Percentiles rank a stretch among this genome's conserved stretches.
These are phyloP conservation scores for Tachina grossa DNA, from an alignment of 2,888 invertebrate genomes.

Conservation along the genomic window DNA sequence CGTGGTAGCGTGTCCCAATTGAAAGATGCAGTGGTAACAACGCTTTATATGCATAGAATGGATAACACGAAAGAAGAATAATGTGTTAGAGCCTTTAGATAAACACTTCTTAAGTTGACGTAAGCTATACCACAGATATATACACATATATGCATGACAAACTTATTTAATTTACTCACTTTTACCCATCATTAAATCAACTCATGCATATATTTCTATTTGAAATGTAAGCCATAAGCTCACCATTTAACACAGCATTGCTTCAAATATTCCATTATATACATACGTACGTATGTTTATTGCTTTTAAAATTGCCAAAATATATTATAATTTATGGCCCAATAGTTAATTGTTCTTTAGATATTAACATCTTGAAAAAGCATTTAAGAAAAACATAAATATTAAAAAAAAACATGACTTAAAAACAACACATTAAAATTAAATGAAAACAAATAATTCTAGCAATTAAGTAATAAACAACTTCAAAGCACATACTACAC, in stretches of 20 bases:
- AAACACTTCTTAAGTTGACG: too few relatives aligned
- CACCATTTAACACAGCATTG: not conserved
- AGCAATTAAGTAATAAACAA: constrained; percentile 43
- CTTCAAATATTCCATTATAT: not conserved
- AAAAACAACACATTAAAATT: constrained; percentile 10
- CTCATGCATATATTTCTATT: too few relatives aligned
- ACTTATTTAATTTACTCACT: too few relatives aligned
- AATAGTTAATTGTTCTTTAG: not conserved
- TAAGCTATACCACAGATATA: too few relatives aligned
- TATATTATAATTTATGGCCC: not conserved
- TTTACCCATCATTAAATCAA: too few relatives aligned
- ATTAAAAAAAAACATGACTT: not conserved
- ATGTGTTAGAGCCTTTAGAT: too few relatives aligned
- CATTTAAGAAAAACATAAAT: not conserved
- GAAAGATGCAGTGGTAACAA: too few relatives aligned
- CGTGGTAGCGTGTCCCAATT: too few relatives aligned
- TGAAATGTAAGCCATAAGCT: too few relatives aligned
- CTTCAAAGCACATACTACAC: not conserved
- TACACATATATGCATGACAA: too few relatives aligned
- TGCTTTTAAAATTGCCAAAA: not conserved
- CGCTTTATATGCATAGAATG: too few relatives aligned
- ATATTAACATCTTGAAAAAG: not conserved
- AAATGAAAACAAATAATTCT: constrained; percentile 33
- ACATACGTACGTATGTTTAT: not conserved
- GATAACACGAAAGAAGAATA: too few relatives aligned